A percentile compares a stretch with the other conserved stretches of the same genome.
Conservation (phyloP, 2,797 vertebrate genomes). For the Leuciscus waleckii region DNA sequence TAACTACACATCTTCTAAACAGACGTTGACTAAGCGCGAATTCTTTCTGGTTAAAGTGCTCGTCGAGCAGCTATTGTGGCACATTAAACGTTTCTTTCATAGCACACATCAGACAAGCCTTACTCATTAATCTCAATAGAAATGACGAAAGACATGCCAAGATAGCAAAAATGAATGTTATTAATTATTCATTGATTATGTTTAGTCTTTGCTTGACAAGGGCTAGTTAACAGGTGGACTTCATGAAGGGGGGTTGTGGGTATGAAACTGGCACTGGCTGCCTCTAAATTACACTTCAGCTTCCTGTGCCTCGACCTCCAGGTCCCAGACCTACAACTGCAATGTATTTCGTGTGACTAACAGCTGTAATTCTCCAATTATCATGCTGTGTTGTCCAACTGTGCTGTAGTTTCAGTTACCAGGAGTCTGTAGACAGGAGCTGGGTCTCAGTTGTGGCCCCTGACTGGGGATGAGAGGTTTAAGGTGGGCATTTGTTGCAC, state of each 20-base stretch:
- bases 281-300: conserved; percentile 83
- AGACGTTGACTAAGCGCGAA: neutral
- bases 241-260: conserved; percentile 37
- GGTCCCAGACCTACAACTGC: conserved; percentile 81
- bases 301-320: conserved; percentile 82
- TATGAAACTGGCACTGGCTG: conserved; percentile 67
- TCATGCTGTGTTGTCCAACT: conserved; percentile 79
- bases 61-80: neutral
- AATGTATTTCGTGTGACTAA: conserved; percentile 84
- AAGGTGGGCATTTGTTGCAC: conserved; percentile 30
- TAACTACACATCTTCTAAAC: conserved; percentile 5
- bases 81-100: conserved; percentile 20
- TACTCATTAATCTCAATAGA: conserved; percentile 69
- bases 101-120: conserved; percentile 9
- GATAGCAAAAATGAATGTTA: conserved; percentile 58
- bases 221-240: conserved; percentile 71
- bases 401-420: conserved; percentile 77
- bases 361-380: conserved; percentile 84
- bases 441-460: conserved; percentile 49
- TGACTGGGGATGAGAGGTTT: conserved; percentile 16
- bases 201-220: conserved; percentile 69
- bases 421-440: conserved; percentile 62
- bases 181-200: conserved; percentile 70
- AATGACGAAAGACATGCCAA: conserved; percentile 50
- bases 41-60: neutral